A percentile compares a stretch with the other conserved stretches of the same genome.
Conservation (phyloP, 2,113 vertebrate genomes). For the Condylura cristata region DNA sequence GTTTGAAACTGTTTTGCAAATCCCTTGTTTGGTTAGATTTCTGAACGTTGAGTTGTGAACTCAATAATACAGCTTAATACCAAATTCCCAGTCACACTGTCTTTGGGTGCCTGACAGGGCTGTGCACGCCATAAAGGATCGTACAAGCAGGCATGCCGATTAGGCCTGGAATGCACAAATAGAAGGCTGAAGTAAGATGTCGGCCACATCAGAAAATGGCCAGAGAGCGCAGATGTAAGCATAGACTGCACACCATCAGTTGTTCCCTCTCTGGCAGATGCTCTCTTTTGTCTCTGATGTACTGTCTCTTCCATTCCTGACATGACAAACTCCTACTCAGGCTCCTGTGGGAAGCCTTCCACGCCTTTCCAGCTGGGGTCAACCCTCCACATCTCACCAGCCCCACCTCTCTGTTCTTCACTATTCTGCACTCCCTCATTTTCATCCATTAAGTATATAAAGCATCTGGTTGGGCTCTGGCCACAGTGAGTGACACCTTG, state of each 20-base stretch:
- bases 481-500: fast-evolving
- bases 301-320: too few species aligned
- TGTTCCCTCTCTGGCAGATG: background rate
- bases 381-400: background rate
- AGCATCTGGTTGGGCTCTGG: background rate
- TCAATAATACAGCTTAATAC: conserved; percentile 73
- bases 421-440: background rate
- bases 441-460: too few species aligned
- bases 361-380: background rate
- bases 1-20: conserved; percentile 79
- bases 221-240: background rate
- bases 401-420: background rate
- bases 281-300: background rate
- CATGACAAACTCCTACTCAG: background rate
- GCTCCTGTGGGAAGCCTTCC: background rate
- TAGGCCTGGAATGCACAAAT: background rate
- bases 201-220: background rate
- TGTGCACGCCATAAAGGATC: background rate
- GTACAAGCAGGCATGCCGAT: background rate
- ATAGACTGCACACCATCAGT: background rate
- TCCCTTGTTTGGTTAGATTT: conserved; percentile 80
- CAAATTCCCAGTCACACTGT: conserved; percentile 51
- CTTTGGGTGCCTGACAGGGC: conserved; percentile 57
- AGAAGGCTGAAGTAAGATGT: background rate
- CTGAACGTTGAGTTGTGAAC: conserved; percentile 72